Percentiles rank a stretch among this genome's conserved stretches.
Evolutionary conservation across 1,140 invertebrate species (phyloP).

Genomic region (Pollicipes pollicipes): DNA sequence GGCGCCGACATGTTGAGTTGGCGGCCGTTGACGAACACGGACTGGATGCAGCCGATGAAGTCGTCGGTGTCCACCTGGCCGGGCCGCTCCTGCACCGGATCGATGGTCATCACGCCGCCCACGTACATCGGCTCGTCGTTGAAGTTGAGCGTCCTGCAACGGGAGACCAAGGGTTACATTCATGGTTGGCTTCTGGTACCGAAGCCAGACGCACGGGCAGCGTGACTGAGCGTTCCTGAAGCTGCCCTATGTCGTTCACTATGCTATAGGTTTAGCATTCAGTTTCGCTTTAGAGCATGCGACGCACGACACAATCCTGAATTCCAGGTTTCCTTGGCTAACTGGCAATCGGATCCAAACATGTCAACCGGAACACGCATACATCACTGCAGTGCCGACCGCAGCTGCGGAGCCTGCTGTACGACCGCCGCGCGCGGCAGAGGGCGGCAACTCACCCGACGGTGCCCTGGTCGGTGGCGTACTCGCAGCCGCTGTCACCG

Average conservation of each 20-base stretch:
- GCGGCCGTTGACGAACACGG: conserved; percentile 67
- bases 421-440: too few species aligned
- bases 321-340: too few species aligned
- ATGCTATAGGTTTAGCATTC: too few species aligned
- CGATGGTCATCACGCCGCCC: conserved; percentile 62
- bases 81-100: conserved; percentile 63
- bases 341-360: too few species aligned
- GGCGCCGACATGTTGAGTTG: conserved; percentile 58
- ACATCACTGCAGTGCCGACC: too few species aligned
- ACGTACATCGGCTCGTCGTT: conserved; percentile 69
- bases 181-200: not conserved
- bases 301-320: too few species aligned
- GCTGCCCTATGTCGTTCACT: too few species aligned
- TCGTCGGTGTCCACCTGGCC: conserved; percentile 80
- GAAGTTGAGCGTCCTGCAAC: conserved; percentile 68
- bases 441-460: conserved; percentile 61
- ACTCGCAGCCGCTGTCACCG: conserved; percentile 50
- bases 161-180: conserved; percentile 6
- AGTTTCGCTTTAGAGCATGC: too few species aligned
- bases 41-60: conserved; percentile 80
- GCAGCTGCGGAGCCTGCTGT: too few species aligned
- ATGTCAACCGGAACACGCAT: too few species aligned
- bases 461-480: conserved; percentile 61
- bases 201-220: conserved; percentile 1
- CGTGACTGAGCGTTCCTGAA: too few species aligned